These are phyloP conservation scores for Stigmatopora argus DNA, from an alignment of 2,113 vertebrate species.

Conservation along the genomic window DNA sequence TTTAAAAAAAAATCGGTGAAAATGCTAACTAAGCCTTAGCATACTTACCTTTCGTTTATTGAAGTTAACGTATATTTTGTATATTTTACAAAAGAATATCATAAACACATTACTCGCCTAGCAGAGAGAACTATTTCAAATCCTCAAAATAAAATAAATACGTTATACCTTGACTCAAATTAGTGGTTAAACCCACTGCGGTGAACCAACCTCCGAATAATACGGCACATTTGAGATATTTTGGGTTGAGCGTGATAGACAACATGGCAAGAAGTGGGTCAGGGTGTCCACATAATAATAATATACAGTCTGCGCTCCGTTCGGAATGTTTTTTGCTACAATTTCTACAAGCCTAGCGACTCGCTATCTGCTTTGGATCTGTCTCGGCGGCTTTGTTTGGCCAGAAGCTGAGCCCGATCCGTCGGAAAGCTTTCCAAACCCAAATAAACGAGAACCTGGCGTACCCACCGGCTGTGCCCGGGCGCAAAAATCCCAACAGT, in stretches of 20 bases:
- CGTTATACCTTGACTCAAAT: neutral
- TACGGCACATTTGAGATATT: neutral
- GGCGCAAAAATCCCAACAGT: conserved; percentile 40
- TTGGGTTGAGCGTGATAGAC: neutral
- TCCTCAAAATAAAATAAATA: neutral
- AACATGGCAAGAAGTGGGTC: neutral
- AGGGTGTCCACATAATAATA: neutral
- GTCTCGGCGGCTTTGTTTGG: conserved; percentile 38
- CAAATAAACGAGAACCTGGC: conserved; percentile 51
- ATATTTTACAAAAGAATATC: no score
- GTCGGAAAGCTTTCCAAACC: conserved; percentile 41
- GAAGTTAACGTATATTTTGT: no score
- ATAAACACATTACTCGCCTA: no score
- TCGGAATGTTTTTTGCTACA: conserved; percentile 27
- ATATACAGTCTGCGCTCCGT: neutral
- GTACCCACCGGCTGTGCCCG: conserved; percentile 38
- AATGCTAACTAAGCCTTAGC: no score
- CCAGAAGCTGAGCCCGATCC: conserved; percentile 23
- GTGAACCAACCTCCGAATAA: neutral
- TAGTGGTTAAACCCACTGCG: neutral
- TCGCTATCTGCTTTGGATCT: conserved; percentile 45
- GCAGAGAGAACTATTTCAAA: no score
- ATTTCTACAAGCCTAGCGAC: conserved; percentile 18
- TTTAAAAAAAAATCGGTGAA: no score
- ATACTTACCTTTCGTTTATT: no score